Base-by-base conservation (phyloP, 2,113 vertebrate genomes). In the Cynoglossus semilaevis region DNA sequence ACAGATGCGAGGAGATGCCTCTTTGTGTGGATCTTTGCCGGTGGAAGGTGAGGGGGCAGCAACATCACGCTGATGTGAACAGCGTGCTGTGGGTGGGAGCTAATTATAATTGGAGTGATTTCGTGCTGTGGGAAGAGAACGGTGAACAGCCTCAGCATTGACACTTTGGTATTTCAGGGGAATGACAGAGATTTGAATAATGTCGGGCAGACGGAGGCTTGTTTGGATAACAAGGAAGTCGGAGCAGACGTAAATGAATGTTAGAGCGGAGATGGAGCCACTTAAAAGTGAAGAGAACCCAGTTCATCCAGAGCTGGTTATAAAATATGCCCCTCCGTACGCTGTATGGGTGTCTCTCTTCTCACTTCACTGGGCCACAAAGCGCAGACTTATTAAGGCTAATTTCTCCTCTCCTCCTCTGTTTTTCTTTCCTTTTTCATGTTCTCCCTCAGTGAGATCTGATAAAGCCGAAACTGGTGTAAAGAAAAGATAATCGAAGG, bases 121-220 rank as follows among this genome's bases (percentile, higher is more conserved):
- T 57, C 15, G 43, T 59, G 67, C 17, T 16, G 52, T 36, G 17
- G 54, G 42, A 19, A 67, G 66, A 67, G 66, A 61, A 58, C 66
- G 63, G 74, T 13, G 22, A 16, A 76, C 52, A 74, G 61, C 49
- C 54, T 59, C 47, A 4, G 19, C 65, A 63, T 84, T 86, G 85
- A 87, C 82, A 89, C 84, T 83, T 80, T 77, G 76, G 74, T 81
- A 80, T 83, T 87, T 51, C 77, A 66, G 63, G 34, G 4, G 72
- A 61, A 60, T 45, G 29, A 69, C 34, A 0, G 71, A 55, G 66
- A 81, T 84, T 81, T 85, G 70, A 85, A 84, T 79, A 83, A 85
- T 84, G 81, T 81, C 80, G 84, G 63, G 8, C 17, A 29, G 63
- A 43, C 68, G 58, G 53, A 42, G 9, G 36, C 43, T 42, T 82